Conservation (phyloP, 2,113 vertebrate genomes). For the Suncus etruscus region DNA sequence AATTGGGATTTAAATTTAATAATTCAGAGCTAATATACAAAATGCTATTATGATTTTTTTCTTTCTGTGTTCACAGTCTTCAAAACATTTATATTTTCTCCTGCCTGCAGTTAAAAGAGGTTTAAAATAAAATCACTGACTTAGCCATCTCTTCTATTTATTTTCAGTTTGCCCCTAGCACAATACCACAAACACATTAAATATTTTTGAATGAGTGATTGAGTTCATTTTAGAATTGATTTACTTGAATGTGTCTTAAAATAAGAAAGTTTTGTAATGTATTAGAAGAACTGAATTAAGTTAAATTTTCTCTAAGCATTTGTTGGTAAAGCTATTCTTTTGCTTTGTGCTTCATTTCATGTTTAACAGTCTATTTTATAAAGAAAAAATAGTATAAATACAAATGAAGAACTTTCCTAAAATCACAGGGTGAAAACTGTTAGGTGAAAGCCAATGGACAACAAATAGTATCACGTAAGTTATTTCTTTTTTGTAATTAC, state of each 20-base stretch:
- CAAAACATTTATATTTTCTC: too few species aligned
- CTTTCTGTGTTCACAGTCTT: too few species aligned
- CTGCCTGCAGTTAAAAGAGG: too few species aligned
- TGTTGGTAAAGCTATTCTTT: neutral
- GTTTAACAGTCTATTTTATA: slow-evolving; percentile 8
- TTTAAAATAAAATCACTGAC: too few species aligned
- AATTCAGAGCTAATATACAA: too few species aligned
- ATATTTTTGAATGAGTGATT: slow-evolving; percentile 1
- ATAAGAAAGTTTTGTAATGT: neutral
- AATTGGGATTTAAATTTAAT: too few species aligned
- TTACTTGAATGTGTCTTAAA: neutral
- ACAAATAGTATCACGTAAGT: neutral
- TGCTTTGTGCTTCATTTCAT: slow-evolving; percentile 22
- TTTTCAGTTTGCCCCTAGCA: too few species aligned
- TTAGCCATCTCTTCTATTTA: too few species aligned
- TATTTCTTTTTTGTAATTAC: neutral
- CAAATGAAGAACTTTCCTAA: neutral
- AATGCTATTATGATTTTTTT: too few species aligned
- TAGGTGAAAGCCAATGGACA: neutral
- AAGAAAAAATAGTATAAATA: neutral
- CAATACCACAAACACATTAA: neutral
- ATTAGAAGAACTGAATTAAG: neutral
- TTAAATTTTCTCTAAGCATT: slow-evolving; percentile 21
- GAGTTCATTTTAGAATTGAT: neutral
- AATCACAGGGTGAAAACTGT: neutral